These are phyloP conservation scores for Eclectus roratus DNA, from an alignment of 2,113 vertebrate species.

Conservation along the genomic window DNA sequence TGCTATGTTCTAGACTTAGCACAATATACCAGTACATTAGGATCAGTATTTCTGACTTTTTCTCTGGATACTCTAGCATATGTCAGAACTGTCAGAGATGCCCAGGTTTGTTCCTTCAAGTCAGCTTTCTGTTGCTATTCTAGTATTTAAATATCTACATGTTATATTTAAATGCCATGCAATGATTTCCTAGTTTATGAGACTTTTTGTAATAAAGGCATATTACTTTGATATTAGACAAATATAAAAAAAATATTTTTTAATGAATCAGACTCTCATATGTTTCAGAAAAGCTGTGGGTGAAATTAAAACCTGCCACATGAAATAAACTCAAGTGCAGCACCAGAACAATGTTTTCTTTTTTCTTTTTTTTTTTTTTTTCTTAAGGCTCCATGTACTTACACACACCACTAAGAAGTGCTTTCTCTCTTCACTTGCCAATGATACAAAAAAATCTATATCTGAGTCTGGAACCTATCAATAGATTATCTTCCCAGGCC, in stretches of 20 bases:
- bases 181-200: not conserved
- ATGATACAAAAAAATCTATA: not conserved
- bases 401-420: not conserved
- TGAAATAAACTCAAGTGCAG: not conserved
- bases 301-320: not conserved
- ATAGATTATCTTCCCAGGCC: not conserved
- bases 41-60: not conserved
- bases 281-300: not conserved
- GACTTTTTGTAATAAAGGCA: not conserved
- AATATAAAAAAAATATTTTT: not conserved
- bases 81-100: not conserved
- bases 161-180: not conserved
- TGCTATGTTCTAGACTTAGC: not conserved
- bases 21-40: not conserved
- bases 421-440: not conserved
- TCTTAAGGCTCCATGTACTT: not conserved
- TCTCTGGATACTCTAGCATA: not conserved
- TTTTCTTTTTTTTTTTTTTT: not conserved
- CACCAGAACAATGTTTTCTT: not conserved
- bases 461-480: not conserved
- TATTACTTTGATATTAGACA: not conserved
- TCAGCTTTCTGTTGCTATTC: not conserved
- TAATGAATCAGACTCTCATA: not conserved
- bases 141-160: not conserved
- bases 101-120: not conserved